A percentile compares a stretch with the other conserved stretches of the same genome.
These are phyloP conservation scores for Sinonovacula constricta DNA, from an alignment of 1,140 invertebrate genomes.

Conservation along the genomic window DNA sequence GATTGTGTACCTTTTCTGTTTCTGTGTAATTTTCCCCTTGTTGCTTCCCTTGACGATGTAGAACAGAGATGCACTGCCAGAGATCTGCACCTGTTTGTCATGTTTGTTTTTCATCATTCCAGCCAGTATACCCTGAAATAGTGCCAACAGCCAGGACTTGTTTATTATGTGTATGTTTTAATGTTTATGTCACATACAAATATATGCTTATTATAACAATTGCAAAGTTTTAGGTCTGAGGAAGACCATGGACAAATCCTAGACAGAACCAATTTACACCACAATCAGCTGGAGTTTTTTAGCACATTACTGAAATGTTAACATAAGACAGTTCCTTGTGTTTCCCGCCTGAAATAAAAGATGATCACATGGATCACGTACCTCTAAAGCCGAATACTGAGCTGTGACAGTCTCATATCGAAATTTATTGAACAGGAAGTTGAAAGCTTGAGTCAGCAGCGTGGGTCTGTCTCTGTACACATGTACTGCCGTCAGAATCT, in stretches of 20 bases:
- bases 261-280: too few species aligned
- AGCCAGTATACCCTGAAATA: conserved; percentile 65
- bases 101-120: conserved; percentile 87
- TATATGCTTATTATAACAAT: too few species aligned
- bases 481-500: conserved; percentile 88
- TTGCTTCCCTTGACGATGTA: conserved; percentile 94
- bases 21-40: conserved; percentile 82
- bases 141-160: too few species aligned
- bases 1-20: conserved; percentile 83
- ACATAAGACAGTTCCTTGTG: too few species aligned
- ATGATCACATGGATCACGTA: conserved; percentile 27
- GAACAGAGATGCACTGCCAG: conserved; percentile 95
- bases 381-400: conserved; percentile 66
- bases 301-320: too few species aligned
- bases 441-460: conserved; percentile 90
- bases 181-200: too few species aligned
- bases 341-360: too few species aligned
- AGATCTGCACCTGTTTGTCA: conserved; percentile 94
- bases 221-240: too few species aligned
- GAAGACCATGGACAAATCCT: too few species aligned
- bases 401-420: conserved; percentile 63
- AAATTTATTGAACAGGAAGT: conserved; percentile 95
- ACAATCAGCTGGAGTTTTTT: too few species aligned
- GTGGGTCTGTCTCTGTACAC: conserved; percentile 89
- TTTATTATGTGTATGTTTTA: too few species aligned